phyloP scores from a whole-genome alignment of 1,140 invertebrate genomes.

The Bombyx mandarina region DNA sequence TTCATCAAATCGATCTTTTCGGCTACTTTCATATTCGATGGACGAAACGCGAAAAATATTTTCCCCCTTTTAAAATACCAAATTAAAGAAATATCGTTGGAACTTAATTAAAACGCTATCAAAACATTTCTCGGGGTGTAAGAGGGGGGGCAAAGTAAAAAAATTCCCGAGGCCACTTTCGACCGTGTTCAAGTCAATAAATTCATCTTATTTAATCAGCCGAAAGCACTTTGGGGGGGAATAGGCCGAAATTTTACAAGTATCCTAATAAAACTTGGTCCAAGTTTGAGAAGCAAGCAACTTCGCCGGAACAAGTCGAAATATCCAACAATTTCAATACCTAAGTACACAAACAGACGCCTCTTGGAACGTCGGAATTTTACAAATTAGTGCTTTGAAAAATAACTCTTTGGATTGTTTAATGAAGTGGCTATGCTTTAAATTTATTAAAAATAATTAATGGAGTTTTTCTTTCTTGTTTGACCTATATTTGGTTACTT shows the following conservation, averaged over 20 bases:
- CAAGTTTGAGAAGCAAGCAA: constrained; percentile 37
- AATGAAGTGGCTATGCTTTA: no score
- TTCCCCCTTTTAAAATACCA: no score
- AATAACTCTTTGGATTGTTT: constrained; percentile 1
- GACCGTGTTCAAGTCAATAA: constrained; percentile 47
- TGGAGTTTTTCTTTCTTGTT: no score
- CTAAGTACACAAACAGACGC: constrained; percentile 14
- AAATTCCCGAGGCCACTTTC: constrained; percentile 11
- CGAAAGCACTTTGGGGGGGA: constrained; percentile 50
- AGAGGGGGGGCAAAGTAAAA: background rate
- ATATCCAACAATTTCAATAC: constrained; percentile 50
- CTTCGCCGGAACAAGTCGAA: constrained; percentile 35
- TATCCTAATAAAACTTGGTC: constrained; percentile 67
- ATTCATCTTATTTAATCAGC: constrained; percentile 66
- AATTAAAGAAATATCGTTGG: no score
- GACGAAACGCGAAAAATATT: no score
- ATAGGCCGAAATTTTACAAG: constrained; percentile 65
- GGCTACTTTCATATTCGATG: no score
- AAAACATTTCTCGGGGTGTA: no score
- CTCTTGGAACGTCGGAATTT: constrained; percentile 5
- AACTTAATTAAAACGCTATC: no score
- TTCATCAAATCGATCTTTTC: no score
- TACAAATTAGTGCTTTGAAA: constrained; percentile 8
- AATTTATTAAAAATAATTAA: no score
- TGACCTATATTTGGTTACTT: no score